phyloP scores from a whole-genome alignment of 2,797 vertebrate genomes.

The Schizopygopsis pylzovi region DNA sequence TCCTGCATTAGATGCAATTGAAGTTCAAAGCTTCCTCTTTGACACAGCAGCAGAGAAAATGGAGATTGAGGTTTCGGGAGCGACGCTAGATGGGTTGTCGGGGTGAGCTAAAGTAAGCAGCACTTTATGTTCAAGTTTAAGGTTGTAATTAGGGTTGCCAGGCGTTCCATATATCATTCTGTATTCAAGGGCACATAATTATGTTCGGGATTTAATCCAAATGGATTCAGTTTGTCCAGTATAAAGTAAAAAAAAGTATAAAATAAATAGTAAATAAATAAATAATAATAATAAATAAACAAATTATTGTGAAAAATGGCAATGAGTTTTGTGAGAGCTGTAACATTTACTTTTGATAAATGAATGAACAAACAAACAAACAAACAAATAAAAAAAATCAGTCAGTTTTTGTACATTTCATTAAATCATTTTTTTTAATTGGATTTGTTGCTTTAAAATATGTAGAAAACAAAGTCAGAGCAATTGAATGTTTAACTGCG shows the following conservation, averaged over 20 bases:
- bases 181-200: background rate
- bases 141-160: background rate
- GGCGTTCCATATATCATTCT: background rate
- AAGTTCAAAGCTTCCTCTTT: conserved; percentile 21
- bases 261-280: background rate
- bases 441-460: too few relatives aligned
- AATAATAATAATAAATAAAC: background rate
- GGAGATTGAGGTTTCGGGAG: background rate
- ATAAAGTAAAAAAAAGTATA: background rate
- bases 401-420: too few relatives aligned
- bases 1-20: background rate
- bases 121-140: conserved; percentile 11
- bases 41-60: background rate
- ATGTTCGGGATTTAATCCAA: background rate
- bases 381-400: too few relatives aligned
- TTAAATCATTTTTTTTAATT: too few relatives aligned
- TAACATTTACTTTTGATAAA: background rate
- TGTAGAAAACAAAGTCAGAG: background rate
- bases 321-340: background rate
- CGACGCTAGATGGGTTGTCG: background rate
- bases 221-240: background rate
- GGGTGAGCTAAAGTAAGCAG: conserved; percentile 9
- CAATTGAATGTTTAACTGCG: background rate
- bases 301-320: background rate
- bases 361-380: background rate